Percentiles rank a stretch among this genome's conserved stretches.
Evolutionary conservation across 2,113 vertebrate genomes (phyloP).

Genomic region (Zapornia atra): DNA sequence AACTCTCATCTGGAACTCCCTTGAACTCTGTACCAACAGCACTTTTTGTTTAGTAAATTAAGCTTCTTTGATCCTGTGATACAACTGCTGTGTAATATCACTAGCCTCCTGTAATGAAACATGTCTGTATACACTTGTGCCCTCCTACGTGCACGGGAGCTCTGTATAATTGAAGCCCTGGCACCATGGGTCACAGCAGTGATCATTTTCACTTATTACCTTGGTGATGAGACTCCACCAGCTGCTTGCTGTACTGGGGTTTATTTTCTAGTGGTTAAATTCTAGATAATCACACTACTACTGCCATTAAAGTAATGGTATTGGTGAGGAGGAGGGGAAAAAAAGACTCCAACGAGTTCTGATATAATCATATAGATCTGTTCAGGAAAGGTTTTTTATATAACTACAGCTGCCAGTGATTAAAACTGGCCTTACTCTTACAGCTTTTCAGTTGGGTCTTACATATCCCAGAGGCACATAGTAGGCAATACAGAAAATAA

Average conservation of each 20-base stretch:
- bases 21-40: not conserved
- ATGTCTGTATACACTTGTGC: not conserved
- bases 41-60: not conserved
- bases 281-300: not conserved
- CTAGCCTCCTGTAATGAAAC: not conserved
- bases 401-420: not conserved
- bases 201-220: not conserved
- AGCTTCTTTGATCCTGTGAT: not conserved
- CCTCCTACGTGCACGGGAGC: not conserved
- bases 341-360: not conserved
- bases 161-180: not conserved
- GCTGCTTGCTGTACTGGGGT: not conserved
- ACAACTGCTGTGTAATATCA: not conserved
- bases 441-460: conserved; percentile 24
- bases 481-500: conserved; percentile 57
- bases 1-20: not conserved
- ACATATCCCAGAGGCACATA: conserved; percentile 49
- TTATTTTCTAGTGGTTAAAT: conserved; percentile 33
- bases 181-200: not conserved
- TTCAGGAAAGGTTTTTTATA: conserved; percentile 24
- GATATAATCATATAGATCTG: not conserved
- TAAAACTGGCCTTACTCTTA: conserved; percentile 15
- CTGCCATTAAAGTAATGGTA: not conserved
- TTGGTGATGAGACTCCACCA: not conserved
- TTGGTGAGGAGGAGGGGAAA: not conserved